Base-by-base conservation (phyloP, 1,140 invertebrate genomes). In the Danaus plexippus region DNA sequence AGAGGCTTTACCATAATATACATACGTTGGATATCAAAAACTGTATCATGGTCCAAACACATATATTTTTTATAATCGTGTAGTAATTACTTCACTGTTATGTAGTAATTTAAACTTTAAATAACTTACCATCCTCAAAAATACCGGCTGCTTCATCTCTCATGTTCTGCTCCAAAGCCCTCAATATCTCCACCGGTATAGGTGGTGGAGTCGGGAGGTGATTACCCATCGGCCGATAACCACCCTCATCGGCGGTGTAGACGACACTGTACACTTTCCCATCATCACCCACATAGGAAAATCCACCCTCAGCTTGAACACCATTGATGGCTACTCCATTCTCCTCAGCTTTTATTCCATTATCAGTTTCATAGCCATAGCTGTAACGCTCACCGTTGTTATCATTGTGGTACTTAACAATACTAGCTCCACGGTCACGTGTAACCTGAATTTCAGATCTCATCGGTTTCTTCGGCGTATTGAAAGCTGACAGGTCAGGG, bases 161-260 rank as follows among this genome's bases (percentile, higher is more conserved):
- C 0, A 77, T 77, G 46, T 83, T 85, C 50, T 77, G 68, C 43
- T 81, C 89, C 42, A 91, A 77, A 12, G 92, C 88, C 61, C 89
- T 90, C 56, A 88, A 81, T 54, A 94, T 94, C 9, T 90, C 92
- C 44, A 89, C 88, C 1, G 92, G 92, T 52, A 93, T 90, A 7
- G 92, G 92, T 0, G 92, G 92, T 3, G 92, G 91, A 10, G 91
- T 92, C 4, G 91, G 90, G 9, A 92, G 72, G 73, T 91, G 90
- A 42, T 87, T 88, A 9, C 91, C 90, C 63, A 89, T 75, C 71
- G 89, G 60, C 79, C 87, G 82, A 67, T 93, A 92, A n/a, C 85
- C 87, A 54, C 88, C 84, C 55, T 69, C 78, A 48, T 82, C 87
- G 63, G 87, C 88, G 22, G 90, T 89, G 73, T 93, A 93, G 45